These are phyloP conservation scores for Megaptera novaeangliae DNA, from an alignment of 2,113 vertebrate species.

Conservation along the genomic window DNA sequence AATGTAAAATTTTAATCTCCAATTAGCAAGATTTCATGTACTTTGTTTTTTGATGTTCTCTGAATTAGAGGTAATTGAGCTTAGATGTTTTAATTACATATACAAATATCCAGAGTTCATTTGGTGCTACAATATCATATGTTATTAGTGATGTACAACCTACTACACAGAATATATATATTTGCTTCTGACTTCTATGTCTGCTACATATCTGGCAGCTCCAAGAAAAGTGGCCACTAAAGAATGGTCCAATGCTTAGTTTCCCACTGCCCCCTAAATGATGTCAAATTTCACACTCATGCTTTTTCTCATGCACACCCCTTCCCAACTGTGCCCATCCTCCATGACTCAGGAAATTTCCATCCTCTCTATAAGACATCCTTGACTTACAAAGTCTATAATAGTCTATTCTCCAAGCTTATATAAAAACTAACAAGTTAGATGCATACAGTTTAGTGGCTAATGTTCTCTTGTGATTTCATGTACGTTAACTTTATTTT, in stretches of 20 bases:
- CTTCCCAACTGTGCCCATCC: background rate
- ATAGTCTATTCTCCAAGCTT: background rate
- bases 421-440: background rate
- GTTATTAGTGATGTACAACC: background rate
- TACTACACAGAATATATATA: background rate
- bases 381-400: background rate
- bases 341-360: background rate
- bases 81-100: background rate
- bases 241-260: background rate
- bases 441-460: background rate
- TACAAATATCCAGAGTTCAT: background rate
- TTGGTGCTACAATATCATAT: background rate
- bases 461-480: background rate
- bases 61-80: background rate
- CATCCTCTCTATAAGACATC: background rate
- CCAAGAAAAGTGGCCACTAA: background rate
- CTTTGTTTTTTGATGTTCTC: background rate
- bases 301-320: background rate
- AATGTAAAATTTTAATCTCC: background rate
- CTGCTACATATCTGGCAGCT: background rate
- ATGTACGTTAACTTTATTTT: background rate
- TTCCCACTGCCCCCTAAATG: background rate
- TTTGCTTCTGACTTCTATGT: background rate
- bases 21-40: constrained; percentile 28
- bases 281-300: background rate